phyloP scores from a whole-genome alignment of 1,140 invertebrate species.

The Ruditapes philippinarum region DNA sequence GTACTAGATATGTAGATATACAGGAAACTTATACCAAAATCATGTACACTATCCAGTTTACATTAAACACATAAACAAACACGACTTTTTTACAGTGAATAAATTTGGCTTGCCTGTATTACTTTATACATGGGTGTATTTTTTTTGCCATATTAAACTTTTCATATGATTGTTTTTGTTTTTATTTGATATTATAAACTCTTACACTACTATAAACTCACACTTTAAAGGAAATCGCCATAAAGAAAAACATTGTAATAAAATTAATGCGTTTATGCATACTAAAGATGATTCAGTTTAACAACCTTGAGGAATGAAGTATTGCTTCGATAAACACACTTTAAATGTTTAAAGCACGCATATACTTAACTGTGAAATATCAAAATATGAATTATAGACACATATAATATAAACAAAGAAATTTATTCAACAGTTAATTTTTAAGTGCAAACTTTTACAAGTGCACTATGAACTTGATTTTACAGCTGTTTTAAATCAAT shows the following conservation, averaged over 20 bases:
- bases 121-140: too few relatives aligned
- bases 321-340: background rate
- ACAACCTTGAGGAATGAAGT: background rate
- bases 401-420: background rate
- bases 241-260: background rate
- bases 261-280: background rate
- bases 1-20: slow-evolving; percentile 26
- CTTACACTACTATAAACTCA: too few relatives aligned
- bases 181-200: too few relatives aligned
- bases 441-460: too few relatives aligned
- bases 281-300: background rate
- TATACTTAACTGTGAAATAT: too few relatives aligned
- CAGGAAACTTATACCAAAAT: slow-evolving; percentile 33
- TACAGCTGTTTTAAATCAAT: too few relatives aligned
- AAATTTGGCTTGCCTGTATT: background rate
- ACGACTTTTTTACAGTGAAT: background rate
- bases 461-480: too few relatives aligned
- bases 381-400: too few relatives aligned
- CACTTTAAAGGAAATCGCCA: too few relatives aligned
- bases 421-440: background rate
- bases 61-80: background rate
- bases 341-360: background rate
- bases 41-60: slow-evolving; percentile 12
- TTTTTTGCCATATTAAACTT: too few relatives aligned
- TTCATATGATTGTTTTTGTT: too few relatives aligned